Evolutionary conservation across 1,140 invertebrate genomes (phyloP), one percentile per base, ranked within the genome.

Genomic region (Calosoma granatense): DNA sequence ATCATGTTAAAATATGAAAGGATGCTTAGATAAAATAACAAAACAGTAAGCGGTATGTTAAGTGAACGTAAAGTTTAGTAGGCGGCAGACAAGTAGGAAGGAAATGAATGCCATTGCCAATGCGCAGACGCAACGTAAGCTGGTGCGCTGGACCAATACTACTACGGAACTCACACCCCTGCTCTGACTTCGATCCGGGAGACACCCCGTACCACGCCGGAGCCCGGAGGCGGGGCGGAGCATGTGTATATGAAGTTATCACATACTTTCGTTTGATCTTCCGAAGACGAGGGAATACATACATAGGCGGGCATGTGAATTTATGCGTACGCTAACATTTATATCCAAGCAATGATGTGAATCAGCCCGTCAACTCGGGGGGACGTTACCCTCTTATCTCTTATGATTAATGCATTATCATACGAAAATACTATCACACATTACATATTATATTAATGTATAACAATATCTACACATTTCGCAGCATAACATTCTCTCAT

Each of bases 211-310:
- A 12, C 41, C 3, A 4, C 15, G 9, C 41, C 41, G 41, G 41
- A 47, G 41, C 41, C 41, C 41, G 17, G 41, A 17, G 41, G 41
- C 41, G 41, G 41, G 41, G 41, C 41, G 41, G 6, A 47, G 6
- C 41, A 47, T 47, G 41, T 47, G 41, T 47, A 47, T 47, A 47
- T 47, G 41, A 47, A 47, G 41, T 47, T 47, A 47, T 47, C 41
- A 47, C 41, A 47, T 47, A 47, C 41, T 47, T 47, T 47, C 41
- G 41, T 47, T 47, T 47, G 41, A 47, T 47, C 41, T 47, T 17
- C 9, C 6, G 3, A 47, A 47, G 41, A 47, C 41, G 41, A 47
- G 41, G 41, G 41, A 47, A 17, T 11, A 47, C 15, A 47, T n/a
- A 47, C 41, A 47, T 17, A 17, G 9, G 17, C 41, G 3, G 9